Percentiles rank a stretch among this genome's conserved stretches.
Evolutionary conservation across 2,888 invertebrate genomes (phyloP).

Genomic region (Willowsia nigromaculata): DNA sequence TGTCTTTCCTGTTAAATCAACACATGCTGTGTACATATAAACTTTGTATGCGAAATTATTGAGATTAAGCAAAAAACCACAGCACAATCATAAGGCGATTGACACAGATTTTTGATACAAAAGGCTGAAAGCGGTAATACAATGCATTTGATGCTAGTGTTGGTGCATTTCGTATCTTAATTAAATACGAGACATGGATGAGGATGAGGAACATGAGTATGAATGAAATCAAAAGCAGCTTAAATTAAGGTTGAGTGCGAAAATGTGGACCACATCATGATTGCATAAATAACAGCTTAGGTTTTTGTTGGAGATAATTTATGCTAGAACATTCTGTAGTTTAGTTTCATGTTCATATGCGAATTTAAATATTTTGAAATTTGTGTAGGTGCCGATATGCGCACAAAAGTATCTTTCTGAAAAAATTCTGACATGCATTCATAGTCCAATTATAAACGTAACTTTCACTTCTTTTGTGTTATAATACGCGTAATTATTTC

Average conservation of each 20-base stretch:
- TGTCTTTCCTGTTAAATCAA: constrained; percentile 7
- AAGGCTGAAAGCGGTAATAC: neutral
- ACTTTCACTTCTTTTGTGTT: constrained; percentile 9
- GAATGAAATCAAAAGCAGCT: neutral
- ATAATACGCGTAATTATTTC: too few species aligned
- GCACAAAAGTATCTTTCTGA: neutral
- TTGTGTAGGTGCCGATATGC: neutral
- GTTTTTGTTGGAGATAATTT: neutral
- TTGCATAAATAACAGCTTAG: constrained; percentile 14
- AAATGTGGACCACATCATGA: constrained; percentile 4
- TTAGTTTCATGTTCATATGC: neutral
- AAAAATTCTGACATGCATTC: too few species aligned
- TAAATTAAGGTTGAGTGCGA: neutral
- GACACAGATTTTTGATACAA: constrained; percentile 14
- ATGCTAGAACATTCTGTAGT: too few species aligned
- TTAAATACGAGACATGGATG: neutral
- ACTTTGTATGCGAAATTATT: neutral
- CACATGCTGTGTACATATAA: neutral
- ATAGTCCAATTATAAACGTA: neutral
- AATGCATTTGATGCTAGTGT: neutral
- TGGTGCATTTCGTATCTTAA: neutral
- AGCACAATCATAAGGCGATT: neutral
- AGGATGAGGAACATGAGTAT: neutral
- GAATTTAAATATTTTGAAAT: neutral
- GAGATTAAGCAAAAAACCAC: neutral